These are phyloP conservation scores for Coendou prehensilis DNA, from an alignment of 2,797 vertebrate genomes.

Conservation along the genomic window DNA sequence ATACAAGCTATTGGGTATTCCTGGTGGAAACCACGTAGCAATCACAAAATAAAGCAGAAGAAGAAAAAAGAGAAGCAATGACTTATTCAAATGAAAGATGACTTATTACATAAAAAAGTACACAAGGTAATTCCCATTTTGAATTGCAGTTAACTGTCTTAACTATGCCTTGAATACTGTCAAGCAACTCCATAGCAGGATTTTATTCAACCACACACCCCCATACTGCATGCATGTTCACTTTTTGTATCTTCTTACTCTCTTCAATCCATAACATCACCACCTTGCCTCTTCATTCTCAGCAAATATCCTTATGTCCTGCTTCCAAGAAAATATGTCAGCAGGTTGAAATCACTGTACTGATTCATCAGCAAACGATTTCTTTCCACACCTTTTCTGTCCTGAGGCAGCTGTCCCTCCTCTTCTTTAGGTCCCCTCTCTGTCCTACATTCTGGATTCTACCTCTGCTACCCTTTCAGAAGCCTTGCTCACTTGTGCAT, in stretches of 20 bases:
- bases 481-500: neutral
- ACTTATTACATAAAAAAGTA: neutral
- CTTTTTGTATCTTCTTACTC: neutral
- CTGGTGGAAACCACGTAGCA: neutral
- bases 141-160: neutral
- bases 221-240: neutral
- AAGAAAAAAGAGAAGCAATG: neutral
- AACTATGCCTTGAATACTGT: neutral
- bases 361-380: neutral
- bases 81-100: neutral
- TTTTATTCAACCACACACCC: neutral
- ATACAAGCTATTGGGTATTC: neutral
- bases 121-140: neutral
- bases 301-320: neutral
- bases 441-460: neutral
- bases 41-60: neutral
- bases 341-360: neutral
- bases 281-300: neutral
- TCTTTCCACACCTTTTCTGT: neutral
- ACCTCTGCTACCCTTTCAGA: neutral
- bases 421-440: neutral
- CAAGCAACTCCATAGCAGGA: neutral
- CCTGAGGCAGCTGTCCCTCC: neutral
- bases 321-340: constrained; percentile 9
- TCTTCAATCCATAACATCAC: neutral